Evolutionary conservation across 2,888 invertebrate species (phyloP), one percentile per base, ranked within the genome.

Genomic region (Neelides folsomi): DNA sequence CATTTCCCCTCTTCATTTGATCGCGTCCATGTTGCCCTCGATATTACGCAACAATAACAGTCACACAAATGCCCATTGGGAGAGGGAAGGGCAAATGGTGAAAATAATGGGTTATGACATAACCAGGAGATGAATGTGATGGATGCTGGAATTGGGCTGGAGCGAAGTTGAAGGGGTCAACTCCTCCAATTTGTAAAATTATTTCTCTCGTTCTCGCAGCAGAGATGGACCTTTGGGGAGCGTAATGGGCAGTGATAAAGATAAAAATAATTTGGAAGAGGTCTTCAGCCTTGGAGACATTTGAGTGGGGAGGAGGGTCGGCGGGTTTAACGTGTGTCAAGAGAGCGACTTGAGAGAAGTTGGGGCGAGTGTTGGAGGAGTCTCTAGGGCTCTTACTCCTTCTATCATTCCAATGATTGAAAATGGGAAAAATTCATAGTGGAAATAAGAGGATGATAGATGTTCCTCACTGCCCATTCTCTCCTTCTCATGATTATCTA

Each of bases 281-380:
- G 27, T 27, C 27, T 27, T 27, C 4, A 27, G 27, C 27, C 27
- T 5, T 5, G 27, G 27, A 27, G 27, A 42, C 42, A 42, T 16
- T 42, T 39, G n/a, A 15, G 39, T 13, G 42, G 42, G 19, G 18
- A 12, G 13, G 42, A 39, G 42, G 42, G 19, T 5, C 15, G 4
- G 42, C 16, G 39, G 38, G 41, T 55, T 52, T 55, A 55, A 55
- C 55, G 55, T 52, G 52, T 55, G 52, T 55, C 55, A 52, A 50
- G 55, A 55, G 52, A 55, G 50, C 34, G 27, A 27, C 49, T 38
- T 34, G 45, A 42, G 52, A 48, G 44, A 51, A 49, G 47, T 52
- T 52, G 35, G 37, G 43, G 38, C 39, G 41, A 52, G 52, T 55
- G 50, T 48, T 49, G 34, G 50, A 55, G 52, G 50, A 52, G 42